phyloP scores from a whole-genome alignment of 2,888 invertebrate species.

The Scaptodrosophila latifasciaeformis region DNA sequence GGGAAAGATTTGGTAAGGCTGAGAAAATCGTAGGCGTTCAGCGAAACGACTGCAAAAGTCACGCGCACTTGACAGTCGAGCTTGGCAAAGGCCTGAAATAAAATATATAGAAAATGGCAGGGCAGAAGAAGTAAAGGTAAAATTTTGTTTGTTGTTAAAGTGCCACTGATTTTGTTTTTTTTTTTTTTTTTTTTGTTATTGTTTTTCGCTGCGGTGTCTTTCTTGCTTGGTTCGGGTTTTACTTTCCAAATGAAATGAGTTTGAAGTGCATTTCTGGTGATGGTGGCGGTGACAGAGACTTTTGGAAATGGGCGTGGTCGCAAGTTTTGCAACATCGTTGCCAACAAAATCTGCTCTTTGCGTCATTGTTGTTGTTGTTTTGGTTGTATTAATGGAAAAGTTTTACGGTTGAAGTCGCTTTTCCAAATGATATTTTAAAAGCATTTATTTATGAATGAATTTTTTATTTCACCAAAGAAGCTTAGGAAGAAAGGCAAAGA shows the following conservation, averaged over 20 bases:
- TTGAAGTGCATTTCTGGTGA: conserved; percentile 57
- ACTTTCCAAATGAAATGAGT: conserved; percentile 70
- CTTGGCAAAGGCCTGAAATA: conserved; percentile 12
- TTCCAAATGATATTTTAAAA: conserved; percentile 65
- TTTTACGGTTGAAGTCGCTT: conserved; percentile 66
- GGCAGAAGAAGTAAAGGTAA: conserved; percentile 12
- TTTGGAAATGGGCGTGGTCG: conserved; percentile 55
- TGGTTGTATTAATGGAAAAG: conserved; percentile 64
- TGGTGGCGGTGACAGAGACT: conserved; percentile 37
- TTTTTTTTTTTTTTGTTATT: conserved; percentile 22
- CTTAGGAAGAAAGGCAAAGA: background rate
- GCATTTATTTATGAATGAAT: conserved; percentile 43
- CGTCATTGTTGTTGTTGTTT: conserved; percentile 29
- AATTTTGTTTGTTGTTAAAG: conserved; percentile 43
- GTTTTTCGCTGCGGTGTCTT: conserved; percentile 46
- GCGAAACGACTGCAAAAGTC: conserved; percentile 63
- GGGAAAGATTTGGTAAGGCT: too few species aligned
- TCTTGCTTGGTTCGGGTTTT: conserved; percentile 59
- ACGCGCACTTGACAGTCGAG: conserved; percentile 61
- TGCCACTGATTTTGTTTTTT: conserved; percentile 34
- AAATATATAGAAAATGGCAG: conserved; percentile 3
- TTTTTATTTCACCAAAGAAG: background rate
- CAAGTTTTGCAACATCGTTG: conserved; percentile 36
- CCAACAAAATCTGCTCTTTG: background rate
- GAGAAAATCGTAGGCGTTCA: background rate